Evolutionary conservation across 2,797 vertebrate species (phyloP).

Genomic region (Oryzias dopingdopingensis): DNA sequence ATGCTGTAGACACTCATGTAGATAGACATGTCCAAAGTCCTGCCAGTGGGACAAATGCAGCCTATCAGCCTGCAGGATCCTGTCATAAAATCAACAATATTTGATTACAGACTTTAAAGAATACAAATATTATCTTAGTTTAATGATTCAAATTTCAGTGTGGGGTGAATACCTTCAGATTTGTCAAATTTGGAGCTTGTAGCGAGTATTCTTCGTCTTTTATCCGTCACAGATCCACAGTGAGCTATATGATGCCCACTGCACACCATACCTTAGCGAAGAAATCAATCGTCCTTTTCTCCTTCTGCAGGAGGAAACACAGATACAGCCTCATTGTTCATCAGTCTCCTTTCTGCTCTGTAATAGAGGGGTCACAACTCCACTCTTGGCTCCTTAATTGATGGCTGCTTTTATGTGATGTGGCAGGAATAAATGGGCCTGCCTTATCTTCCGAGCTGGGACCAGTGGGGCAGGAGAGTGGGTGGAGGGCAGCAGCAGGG

Average conservation of each 20-base stretch:
- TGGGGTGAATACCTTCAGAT: conserved; percentile 2
- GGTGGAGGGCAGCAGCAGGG: conserved; percentile 18
- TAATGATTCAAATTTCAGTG: conserved; percentile 6
- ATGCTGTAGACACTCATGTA: no score
- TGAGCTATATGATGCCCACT: conserved; percentile 62
- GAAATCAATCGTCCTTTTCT: conserved; percentile 66
- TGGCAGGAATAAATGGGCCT: conserved; percentile 71
- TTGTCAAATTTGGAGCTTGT: not conserved
- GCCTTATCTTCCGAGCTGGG: conserved; percentile 58
- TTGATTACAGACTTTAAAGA: no score
- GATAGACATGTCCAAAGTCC: no score
- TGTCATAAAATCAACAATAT: no score
- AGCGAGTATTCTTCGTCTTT: conserved; percentile 5
- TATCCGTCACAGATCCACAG: conserved; percentile 25
- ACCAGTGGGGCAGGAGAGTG: conserved; percentile 9
- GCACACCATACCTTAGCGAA: conserved; percentile 48
- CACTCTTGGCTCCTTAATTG: conserved; percentile 64
- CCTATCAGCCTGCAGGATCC: no score
- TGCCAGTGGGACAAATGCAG: no score
- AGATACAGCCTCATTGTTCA: conserved; percentile 59
- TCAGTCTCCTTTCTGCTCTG: conserved; percentile 51
- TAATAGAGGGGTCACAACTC: conserved; percentile 72
- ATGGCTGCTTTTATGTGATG: conserved; percentile 71
- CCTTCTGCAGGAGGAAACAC: conserved; percentile 44
- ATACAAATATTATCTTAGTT: not conserved